phyloP scores from a whole-genome alignment of 53 echinoderm and acorn worm species.

The Pentamera pediparva region DNA sequence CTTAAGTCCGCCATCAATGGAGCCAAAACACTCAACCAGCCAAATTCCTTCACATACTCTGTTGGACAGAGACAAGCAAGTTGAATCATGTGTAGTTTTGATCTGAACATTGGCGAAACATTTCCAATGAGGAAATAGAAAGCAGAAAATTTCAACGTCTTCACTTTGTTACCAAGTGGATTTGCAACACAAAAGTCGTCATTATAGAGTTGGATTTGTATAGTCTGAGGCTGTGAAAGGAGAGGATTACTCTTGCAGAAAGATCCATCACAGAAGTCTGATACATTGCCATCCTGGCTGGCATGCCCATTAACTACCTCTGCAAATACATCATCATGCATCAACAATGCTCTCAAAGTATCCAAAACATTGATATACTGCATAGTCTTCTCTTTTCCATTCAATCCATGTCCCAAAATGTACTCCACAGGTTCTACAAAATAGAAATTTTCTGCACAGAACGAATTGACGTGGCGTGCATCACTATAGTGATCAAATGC shows the following conservation, averaged over 20 bases:
- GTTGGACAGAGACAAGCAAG: background rate
- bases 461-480: slow-evolving; percentile 11
- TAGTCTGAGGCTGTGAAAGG: too few relatives aligned
- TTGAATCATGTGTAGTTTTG: slow-evolving; percentile 25
- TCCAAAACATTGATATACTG: slow-evolving; percentile 13
- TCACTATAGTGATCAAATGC: slow-evolving; percentile 19
- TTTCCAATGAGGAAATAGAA: slow-evolving; percentile 19
- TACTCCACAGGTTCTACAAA: slow-evolving; percentile 24
- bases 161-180: slow-evolving; percentile 19
- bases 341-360: background rate
- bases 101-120: background rate
- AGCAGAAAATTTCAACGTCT: slow-evolving; percentile 13
- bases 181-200: too few relatives aligned
- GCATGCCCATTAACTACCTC: slow-evolving; percentile 1
- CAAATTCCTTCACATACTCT: slow-evolving; percentile 16
- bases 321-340: background rate
- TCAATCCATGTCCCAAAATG: background rate
- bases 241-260: background rate
- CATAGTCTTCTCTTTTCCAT: slow-evolving; percentile 11
- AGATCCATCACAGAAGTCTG: background rate
- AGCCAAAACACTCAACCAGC: background rate
- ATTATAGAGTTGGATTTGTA: too few relatives aligned
- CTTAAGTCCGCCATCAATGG: background rate
- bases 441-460: background rate
- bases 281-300: background rate